Evolutionary conservation across 2,888 invertebrate genomes (phyloP).

Genomic region (Helobdella robusta): DNA sequence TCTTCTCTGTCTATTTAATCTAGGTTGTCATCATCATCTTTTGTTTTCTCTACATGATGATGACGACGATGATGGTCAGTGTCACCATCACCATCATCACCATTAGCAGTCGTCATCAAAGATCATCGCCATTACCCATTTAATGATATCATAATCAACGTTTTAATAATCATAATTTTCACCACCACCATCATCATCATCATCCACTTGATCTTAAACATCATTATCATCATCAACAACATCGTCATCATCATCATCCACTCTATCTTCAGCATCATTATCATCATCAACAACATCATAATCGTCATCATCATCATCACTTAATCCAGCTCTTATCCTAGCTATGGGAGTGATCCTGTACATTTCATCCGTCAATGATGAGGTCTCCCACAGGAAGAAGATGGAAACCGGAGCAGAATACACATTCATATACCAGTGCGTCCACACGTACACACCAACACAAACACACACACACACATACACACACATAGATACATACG

Average conservation of each 20-base stretch:
- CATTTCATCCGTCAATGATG: conserved; percentile 47
- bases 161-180: too few relatives aligned
- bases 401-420: conserved; percentile 33
- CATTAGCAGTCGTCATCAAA: neutral
- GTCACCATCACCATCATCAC: neutral
- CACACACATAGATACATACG: too few relatives aligned
- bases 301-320: neutral
- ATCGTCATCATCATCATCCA: neutral
- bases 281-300: neutral
- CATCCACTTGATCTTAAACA: too few relatives aligned
- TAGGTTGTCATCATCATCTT: neutral
- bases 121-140: too few relatives aligned
- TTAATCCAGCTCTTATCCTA: conserved; percentile 39
- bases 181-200: neutral
- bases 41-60: too few relatives aligned
- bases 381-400: conserved; percentile 42
- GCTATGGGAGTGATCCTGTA: conserved; percentile 46
- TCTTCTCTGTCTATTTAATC: neutral
- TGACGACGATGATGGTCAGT: too few relatives aligned
- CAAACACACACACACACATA: too few relatives aligned
- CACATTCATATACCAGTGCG: conserved; percentile 40
- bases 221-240: neutral
- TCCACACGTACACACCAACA: too few relatives aligned
- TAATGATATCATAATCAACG: too few relatives aligned
- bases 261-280: neutral